A percentile compares a stretch with the other conserved stretches of the same genome.
Evolutionary conservation across 2,797 vertebrate genomes (phyloP).

Genomic region (Champsocephalus esox): DNA sequence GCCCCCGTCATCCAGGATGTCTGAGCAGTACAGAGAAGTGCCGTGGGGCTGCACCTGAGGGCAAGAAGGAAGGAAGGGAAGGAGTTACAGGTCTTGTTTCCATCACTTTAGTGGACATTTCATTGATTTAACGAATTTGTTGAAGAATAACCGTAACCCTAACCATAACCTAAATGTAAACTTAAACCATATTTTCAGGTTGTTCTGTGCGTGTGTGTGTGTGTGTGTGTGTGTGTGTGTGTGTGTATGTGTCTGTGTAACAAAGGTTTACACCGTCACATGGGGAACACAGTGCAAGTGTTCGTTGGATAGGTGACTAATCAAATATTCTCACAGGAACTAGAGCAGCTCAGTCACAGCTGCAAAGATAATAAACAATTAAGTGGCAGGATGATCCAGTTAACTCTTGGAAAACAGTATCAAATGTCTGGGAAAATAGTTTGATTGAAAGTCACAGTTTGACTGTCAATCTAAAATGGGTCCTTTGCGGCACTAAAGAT

Average conservation of each 20-base stretch:
- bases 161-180: too few relatives aligned
- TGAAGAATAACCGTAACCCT: too few relatives aligned
- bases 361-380: constrained; percentile 36
- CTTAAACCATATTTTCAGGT: too few relatives aligned
- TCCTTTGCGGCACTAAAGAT: constrained; percentile 9
- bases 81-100: background rate
- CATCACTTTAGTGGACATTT: too few relatives aligned
- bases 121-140: background rate
- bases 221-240: too few relatives aligned
- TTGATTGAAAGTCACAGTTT: constrained; percentile 20
- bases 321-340: constrained; percentile 1
- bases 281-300: too few relatives aligned
- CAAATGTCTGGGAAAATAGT: constrained; percentile 53
- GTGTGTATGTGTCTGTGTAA: too few relatives aligned
- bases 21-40: constrained; percentile 83
- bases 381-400: constrained; percentile 30
- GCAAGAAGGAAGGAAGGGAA: background rate
- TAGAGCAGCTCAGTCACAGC: constrained; percentile 43
- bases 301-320: background rate
- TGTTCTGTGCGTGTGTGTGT: too few relatives aligned
- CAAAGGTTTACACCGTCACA: too few relatives aligned
- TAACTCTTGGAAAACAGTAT: constrained; percentile 58
- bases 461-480: constrained; percentile 30
- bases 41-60: constrained; percentile 87
- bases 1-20: constrained; percentile 85